Percentiles rank a stretch among this genome's conserved stretches.
phyloP scores from a whole-genome alignment of 2,797 vertebrate species.

The Lophura swinhoii region DNA sequence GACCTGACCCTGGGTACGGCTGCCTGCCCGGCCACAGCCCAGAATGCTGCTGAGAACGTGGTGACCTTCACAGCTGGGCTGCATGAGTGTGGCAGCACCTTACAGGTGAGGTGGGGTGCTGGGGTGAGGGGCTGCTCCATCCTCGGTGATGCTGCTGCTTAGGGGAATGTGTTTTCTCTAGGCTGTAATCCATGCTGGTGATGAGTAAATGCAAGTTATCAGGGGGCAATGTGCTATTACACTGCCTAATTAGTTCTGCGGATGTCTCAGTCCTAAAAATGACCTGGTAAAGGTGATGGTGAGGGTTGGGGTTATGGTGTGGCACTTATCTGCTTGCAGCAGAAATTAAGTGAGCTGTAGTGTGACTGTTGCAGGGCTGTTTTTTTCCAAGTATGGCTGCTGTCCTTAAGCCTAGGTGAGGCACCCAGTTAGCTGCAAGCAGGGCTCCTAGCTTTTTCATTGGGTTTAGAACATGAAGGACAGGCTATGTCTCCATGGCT shows the following conservation, averaged over 20 bases:
- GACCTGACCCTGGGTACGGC: not conserved
- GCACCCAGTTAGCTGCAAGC: accelerated
- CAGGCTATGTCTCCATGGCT: not conserved
- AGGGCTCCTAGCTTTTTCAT: not conserved
- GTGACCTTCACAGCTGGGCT: not conserved
- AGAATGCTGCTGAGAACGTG: not conserved
- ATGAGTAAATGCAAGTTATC: not conserved
- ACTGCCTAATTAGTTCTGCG: accelerated
- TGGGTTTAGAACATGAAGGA: not conserved
- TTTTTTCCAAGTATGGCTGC: too few relatives aligned
- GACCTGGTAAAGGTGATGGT: too few relatives aligned
- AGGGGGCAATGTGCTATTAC: accelerated
- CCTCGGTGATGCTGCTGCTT: accelerated
- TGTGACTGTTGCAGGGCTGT: not conserved
- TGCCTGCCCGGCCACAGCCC: not conserved
- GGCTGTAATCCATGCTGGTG: not conserved
- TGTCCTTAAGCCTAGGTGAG: not conserved
- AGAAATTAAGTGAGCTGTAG: not conserved
- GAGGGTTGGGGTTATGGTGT: not conserved
- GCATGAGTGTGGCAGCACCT: not conserved
- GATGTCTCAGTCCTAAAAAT: not conserved
- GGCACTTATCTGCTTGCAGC: accelerated
- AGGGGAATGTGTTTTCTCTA: not conserved
- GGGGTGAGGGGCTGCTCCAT: not conserved
- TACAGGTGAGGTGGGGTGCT: not conserved